Evolutionary conservation across 2,888 invertebrate genomes (phyloP).

Genomic region (Argynnis bischoffii): DNA sequence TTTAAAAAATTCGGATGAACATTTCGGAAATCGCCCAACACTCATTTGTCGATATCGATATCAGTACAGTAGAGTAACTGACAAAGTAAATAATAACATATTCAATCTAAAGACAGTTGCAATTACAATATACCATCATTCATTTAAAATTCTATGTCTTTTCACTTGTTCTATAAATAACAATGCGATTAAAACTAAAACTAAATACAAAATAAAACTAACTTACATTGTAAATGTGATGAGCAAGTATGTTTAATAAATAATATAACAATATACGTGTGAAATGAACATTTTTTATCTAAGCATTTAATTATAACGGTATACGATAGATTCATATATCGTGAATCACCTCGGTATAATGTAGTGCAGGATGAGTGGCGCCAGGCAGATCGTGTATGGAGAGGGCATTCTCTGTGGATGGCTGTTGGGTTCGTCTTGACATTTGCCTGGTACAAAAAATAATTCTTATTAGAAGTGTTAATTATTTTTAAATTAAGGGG

Average conservation of each 20-base stretch:
- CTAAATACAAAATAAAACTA: slow-evolving; percentile 21
- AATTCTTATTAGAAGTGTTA: not conserved
- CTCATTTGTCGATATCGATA: no score
- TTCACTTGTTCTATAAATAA: not conserved
- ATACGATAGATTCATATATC: slow-evolving; percentile 33
- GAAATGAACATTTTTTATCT: slow-evolving; percentile 35
- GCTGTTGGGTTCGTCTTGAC: slow-evolving; percentile 74
- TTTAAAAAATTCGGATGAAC: not conserved
- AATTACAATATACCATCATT: not conserved
- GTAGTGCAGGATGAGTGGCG: slow-evolving; percentile 55
- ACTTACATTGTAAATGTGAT: slow-evolving; percentile 26
- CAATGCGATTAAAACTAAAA: slow-evolving; percentile 14
- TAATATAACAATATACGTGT: slow-evolving; percentile 31
- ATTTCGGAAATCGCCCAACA: not conserved
- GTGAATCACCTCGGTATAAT: slow-evolving; percentile 75
- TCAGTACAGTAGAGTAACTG: no score
- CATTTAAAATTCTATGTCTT: not conserved
- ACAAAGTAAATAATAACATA: no score
- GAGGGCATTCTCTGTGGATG: slow-evolving; percentile 58
- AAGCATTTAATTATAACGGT: slow-evolving; percentile 37
- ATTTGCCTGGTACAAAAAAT: slow-evolving; percentile 81
- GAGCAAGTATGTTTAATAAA: slow-evolving; percentile 36
- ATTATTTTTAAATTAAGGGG: no score
- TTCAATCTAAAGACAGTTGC: no score
- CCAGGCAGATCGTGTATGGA: slow-evolving; percentile 49